Conservation (phyloP, 2,888 invertebrate genomes). For the Sarcophaga subvicina region DNA sequence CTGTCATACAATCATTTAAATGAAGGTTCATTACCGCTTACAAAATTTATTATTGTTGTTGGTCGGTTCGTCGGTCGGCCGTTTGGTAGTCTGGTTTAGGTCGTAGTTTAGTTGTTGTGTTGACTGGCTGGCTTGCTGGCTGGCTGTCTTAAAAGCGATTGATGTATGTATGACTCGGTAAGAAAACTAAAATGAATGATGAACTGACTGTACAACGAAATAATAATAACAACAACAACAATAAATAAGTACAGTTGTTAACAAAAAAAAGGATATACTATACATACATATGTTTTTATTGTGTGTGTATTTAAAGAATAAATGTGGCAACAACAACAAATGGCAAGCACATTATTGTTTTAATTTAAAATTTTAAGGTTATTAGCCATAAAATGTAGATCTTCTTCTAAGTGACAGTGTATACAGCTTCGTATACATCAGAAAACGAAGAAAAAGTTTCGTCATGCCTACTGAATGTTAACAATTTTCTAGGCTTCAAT, state of each 20-base stretch:
- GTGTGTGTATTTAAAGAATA: too few relatives aligned
- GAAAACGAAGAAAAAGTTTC: too few relatives aligned
- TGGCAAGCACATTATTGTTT: too few relatives aligned
- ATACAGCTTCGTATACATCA: too few relatives aligned
- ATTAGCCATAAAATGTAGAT: too few relatives aligned
- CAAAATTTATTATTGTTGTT: not conserved
- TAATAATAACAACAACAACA: too few relatives aligned
- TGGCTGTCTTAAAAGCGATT: slow-evolving; percentile 38
- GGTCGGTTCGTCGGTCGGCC: not conserved
- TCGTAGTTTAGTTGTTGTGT: not conserved
- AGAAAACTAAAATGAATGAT: slow-evolving; percentile 25
- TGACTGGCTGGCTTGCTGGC: not conserved
- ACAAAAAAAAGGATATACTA: not conserved
- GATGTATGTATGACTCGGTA: slow-evolving; percentile 37
- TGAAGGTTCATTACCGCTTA: slow-evolving; percentile 46
- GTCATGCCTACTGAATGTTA: too few relatives aligned
- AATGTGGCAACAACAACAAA: too few relatives aligned
- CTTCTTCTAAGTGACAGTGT: too few relatives aligned
- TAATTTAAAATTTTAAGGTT: too few relatives aligned
- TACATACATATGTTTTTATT: too few relatives aligned
- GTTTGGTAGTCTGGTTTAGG: not conserved
- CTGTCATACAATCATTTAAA: slow-evolving; percentile 48
- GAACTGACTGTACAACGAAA: not conserved
- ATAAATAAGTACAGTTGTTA: slow-evolving; percentile 56
- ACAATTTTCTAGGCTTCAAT: too few relatives aligned